Evolutionary conservation across 2,888 invertebrate genomes (phyloP), one percentile per base, ranked within the genome.

Genomic region (Sarcophaga variegata): DNA sequence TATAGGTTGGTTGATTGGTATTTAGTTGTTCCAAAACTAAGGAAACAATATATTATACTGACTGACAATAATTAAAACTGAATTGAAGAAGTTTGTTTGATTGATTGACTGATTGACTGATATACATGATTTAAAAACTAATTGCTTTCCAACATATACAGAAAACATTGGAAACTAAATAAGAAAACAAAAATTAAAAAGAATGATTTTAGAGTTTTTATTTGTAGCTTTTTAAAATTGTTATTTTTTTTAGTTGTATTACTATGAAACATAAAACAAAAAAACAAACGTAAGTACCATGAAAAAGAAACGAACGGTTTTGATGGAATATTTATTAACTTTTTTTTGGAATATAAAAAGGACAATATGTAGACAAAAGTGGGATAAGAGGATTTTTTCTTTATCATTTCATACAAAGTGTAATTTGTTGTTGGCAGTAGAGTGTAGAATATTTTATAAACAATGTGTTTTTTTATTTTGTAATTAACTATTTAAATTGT

Each of bases 71-170:
- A 49, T 49, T 49, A 49, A 72, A 60, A 72, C 72, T 75, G 62
- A 70, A 20, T 66, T 49, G 49, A 37, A 49, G 14, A 49, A 49
- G 49, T 49, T 49, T 37, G 37, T 37, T 37, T 37, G 37, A 37
- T 37, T 37, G 37, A 37, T 27, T 25, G 25, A 25, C 4, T 27
- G 37, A 37, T 37, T 14, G 14, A 49, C 14, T 49, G 49, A 76
- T 71, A 63, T 63, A 84, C 74, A 90, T 90, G 91, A 90, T 92
- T 92, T 90, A 91, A 91, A 91, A 92, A 91, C 92, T 92, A 92
- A 90, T 90, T 89, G 90, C 89, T 91, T 90, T 90, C 90, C 88
- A 87, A 81, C 74, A 69, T 66, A 66, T 63, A 84, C 78, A 87
- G 84, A 87, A 84, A 81, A 77, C 74, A 74, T 79, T 81, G 22